Evolutionary conservation across 2,888 invertebrate genomes (phyloP).

Genomic region (Drosophila niveifrons): DNA sequence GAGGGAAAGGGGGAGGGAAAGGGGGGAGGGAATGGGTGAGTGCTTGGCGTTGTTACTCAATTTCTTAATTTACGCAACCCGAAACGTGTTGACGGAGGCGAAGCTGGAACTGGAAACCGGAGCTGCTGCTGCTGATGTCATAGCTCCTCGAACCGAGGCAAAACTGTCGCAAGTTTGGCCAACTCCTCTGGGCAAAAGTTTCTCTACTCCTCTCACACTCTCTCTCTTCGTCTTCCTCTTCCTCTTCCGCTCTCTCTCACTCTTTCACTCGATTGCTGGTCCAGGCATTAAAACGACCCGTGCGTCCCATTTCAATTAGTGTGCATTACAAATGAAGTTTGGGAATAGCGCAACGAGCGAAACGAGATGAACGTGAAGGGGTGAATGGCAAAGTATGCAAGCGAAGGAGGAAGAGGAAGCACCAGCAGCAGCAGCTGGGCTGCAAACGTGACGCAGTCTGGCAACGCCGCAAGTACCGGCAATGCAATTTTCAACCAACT

Average conservation of each 20-base stretch:
- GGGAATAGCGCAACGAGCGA: conserved; percentile 62
- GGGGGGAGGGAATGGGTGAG: background rate
- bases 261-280: conserved; percentile 11
- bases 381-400: too few species aligned
- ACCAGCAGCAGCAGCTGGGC: background rate
- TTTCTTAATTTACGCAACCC: conserved; percentile 75
- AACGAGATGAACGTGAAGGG: background rate
- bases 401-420: background rate
- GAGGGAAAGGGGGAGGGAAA: background rate
- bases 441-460: conserved; percentile 33
- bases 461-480: conserved; percentile 43
- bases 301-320: conserved; percentile 80
- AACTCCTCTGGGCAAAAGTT: conserved; percentile 39
- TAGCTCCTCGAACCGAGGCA: conserved; percentile 5
- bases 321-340: conserved; percentile 81
- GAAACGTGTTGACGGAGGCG: conserved; percentile 70
- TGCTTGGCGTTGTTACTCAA: conserved; percentile 65
- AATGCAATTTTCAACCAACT: conserved; percentile 45
- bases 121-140: conserved; percentile 1
- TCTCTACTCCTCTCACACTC: background rate
- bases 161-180: conserved; percentile 34
- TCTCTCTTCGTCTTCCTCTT: background rate
- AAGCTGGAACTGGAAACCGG: conserved; percentile 4
- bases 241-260: background rate
- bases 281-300: conserved; percentile 75